A percentile compares a stretch with the other conserved stretches of the same genome.
These are phyloP conservation scores for Drosophila ustulata DNA, from an alignment of 2,888 invertebrate genomes.

Conservation along the genomic window DNA sequence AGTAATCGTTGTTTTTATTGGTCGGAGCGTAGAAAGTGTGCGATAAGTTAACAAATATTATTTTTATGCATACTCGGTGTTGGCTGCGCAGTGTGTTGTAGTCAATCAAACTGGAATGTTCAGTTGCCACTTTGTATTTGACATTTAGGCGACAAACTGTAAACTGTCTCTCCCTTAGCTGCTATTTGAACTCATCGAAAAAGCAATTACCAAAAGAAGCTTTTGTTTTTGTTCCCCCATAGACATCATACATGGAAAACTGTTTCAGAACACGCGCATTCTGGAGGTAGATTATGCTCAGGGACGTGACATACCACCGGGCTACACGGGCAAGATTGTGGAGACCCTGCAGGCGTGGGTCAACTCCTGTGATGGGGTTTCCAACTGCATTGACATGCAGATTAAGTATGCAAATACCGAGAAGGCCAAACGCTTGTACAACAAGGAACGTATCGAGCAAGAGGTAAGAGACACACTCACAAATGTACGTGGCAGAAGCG, in stretches of 20 bases:
- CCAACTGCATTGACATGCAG: slow-evolving; percentile 95
- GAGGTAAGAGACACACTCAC: slow-evolving; percentile 87
- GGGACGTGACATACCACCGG: slow-evolving; percentile 95
- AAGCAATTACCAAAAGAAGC: not conserved
- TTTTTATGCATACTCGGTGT: too few species aligned
- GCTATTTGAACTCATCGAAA: not conserved
- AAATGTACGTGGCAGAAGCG: not conserved
- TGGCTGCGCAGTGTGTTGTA: too few species aligned
- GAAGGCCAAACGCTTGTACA: slow-evolving; percentile 92
- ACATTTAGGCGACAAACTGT: not conserved
- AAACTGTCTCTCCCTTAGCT: not conserved
- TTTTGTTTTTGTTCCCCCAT: slow-evolving; percentile 33
- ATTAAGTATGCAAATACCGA: slow-evolving; percentile 94
- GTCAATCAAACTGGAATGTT: too few species aligned
- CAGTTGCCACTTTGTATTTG: not conserved
- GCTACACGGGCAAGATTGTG: slow-evolving; percentile 92
- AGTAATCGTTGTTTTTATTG: not conserved
- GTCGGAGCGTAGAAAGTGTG: too few species aligned
- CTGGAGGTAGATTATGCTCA: slow-evolving; percentile 97
- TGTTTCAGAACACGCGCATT: slow-evolving; percentile 97
- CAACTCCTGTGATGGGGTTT: slow-evolving; percentile 94
- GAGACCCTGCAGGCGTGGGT: slow-evolving; percentile 95
- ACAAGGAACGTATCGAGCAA: slow-evolving; percentile 93
- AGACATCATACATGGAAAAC: slow-evolving; percentile 97
- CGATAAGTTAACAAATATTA: too few species aligned